phyloP scores from a whole-genome alignment of 2,113 vertebrate species.

The Sphyrna mokarran region DNA sequence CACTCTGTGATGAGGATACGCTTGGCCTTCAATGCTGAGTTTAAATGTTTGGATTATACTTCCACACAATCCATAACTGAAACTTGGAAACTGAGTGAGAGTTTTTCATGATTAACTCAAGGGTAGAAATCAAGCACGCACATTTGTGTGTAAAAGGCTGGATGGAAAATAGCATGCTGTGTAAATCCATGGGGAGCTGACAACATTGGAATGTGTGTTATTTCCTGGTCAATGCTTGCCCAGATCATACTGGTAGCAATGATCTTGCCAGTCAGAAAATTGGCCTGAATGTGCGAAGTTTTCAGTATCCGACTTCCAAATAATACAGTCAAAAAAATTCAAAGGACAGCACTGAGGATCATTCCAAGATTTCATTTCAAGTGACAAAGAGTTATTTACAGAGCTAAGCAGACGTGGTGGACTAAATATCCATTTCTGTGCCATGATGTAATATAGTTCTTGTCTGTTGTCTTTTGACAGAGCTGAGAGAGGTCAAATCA shows the following conservation, averaged over 20 bases:
- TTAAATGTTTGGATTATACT: neutral
- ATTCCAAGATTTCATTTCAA: neutral
- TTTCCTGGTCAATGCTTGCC: neutral
- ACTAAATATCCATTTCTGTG: neutral
- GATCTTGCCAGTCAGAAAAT: neutral
- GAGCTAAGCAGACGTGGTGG: neutral
- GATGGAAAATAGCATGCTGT: neutral
- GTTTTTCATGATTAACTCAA: neutral
- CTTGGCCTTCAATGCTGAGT: neutral
- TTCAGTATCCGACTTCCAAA: neutral
- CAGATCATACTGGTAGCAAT: neutral
- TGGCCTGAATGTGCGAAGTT: neutral
- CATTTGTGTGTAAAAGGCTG: neutral
- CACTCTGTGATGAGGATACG: neutral
- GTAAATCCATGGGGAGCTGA: neutral
- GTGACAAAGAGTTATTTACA: neutral
- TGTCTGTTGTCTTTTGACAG: neutral
- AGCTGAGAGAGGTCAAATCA: neutral
- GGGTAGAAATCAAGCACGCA: neutral
- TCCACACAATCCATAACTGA: neutral
- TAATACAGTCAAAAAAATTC: neutral
- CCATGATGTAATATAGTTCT: neutral
- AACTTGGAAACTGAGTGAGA: neutral
- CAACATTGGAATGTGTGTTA: neutral
- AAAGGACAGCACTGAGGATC: neutral